Evolutionary conservation across 1,140 invertebrate genomes (phyloP).

Genomic region (Tenebrio molitor): DNA sequence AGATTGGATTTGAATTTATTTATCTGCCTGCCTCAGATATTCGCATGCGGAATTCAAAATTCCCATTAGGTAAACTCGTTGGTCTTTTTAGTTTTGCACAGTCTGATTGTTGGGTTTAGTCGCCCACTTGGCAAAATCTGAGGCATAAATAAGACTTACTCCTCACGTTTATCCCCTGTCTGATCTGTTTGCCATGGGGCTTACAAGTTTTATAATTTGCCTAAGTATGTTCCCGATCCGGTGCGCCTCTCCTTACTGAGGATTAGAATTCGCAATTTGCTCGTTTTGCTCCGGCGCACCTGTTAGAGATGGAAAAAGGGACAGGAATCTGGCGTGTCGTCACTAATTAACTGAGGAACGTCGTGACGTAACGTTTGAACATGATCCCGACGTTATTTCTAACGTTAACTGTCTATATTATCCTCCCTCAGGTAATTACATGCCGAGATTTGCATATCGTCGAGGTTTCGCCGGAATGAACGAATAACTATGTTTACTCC

Average conservation of each 20-base stretch:
- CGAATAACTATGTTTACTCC: slow-evolving; percentile 26
- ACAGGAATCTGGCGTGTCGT: slow-evolving; percentile 4
- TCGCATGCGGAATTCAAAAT: slow-evolving; percentile 23
- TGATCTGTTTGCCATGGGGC: slow-evolving; percentile 32
- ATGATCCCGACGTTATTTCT: slow-evolving; percentile 34
- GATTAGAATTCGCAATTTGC: slow-evolving; percentile 21
- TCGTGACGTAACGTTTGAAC: slow-evolving; percentile 28
- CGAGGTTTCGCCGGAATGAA: slow-evolving; percentile 24
- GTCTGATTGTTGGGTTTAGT: slow-evolving; percentile 18
- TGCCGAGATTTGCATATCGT: slow-evolving; percentile 48
- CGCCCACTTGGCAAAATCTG: slow-evolving; percentile 35
- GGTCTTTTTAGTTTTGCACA: neutral
- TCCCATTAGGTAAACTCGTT: slow-evolving; percentile 18
- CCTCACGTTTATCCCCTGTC: slow-evolving; percentile 14
- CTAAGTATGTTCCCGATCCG: slow-evolving; percentile 35
- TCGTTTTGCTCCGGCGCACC: slow-evolving; percentile 1
- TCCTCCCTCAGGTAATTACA: slow-evolving; percentile 49
- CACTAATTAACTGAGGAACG: slow-evolving; percentile 22
- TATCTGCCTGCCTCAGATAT: slow-evolving; percentile 32
- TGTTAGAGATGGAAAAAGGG: slow-evolving; percentile 3
- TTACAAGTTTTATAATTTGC: slow-evolving; percentile 41
- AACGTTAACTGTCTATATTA: slow-evolving; percentile 45
- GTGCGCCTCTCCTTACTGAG: slow-evolving; percentile 5
- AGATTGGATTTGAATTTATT: slow-evolving; percentile 39
- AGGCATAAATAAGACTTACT: slow-evolving; percentile 34